Conservation (phyloP, 2,888 invertebrate species). For the Esperia sulphurella region DNA sequence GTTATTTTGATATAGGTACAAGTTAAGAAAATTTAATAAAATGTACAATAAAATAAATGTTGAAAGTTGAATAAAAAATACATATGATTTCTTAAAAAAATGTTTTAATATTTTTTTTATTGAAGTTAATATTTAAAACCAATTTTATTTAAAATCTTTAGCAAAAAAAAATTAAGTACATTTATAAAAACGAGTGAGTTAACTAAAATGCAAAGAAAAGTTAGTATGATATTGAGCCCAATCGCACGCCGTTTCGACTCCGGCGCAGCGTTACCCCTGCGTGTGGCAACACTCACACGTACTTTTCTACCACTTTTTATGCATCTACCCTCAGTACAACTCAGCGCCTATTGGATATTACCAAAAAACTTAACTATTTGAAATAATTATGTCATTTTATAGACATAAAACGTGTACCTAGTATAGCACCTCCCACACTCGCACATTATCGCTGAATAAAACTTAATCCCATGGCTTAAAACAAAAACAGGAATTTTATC, state of each 20-base stretch:
- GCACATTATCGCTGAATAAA: not conserved
- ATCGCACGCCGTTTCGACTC: not conserved
- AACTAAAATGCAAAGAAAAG: no score
- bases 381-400: conserved; percentile 42
- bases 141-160: no score
- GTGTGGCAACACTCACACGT: conserved; percentile 60
- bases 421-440: conserved; percentile 7
- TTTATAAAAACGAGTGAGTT: no score
- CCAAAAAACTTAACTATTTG: conserved; percentile 60
- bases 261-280: conserved; percentile 33
- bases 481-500: not conserved
- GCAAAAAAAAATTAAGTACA: no score
- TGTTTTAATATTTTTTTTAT: no score
- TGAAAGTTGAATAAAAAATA: no score
- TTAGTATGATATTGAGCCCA: not conserved
- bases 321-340: conserved; percentile 52
- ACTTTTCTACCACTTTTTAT: conserved; percentile 53
- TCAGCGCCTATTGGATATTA: conserved; percentile 70
- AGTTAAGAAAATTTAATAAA: no score
- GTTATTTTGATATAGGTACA: no score
- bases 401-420: conserved; percentile 39
- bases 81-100: no score
- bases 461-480: not conserved
- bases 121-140: no score
- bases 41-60: no score